Percentiles rank a stretch among this genome's conserved stretches.
Evolutionary conservation across 2,888 invertebrate species (phyloP).

Genomic region (Phaedon cochleariae): DNA sequence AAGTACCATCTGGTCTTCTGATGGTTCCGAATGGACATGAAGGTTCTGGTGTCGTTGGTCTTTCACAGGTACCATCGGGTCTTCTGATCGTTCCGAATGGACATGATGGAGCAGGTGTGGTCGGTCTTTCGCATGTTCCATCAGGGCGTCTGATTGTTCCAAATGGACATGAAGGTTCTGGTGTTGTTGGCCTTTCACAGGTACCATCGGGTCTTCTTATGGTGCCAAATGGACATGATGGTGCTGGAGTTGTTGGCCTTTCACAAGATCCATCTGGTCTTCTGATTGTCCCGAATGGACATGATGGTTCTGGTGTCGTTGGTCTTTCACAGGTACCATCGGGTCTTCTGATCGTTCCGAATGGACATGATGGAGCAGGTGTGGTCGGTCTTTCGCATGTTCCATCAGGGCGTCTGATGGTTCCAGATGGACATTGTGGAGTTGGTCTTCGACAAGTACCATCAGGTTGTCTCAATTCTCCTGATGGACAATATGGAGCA

Average conservation of each 20-base stretch:
- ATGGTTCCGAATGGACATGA: slow-evolving; percentile 34
- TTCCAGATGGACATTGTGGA: slow-evolving; percentile 23
- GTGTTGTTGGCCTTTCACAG: slow-evolving; percentile 16
- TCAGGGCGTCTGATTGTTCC: slow-evolving; percentile 10
- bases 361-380: slow-evolving; percentile 28
- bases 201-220: slow-evolving; percentile 21
- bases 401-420: slow-evolving; percentile 17
- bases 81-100: slow-evolving; percentile 20
- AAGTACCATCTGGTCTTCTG: slow-evolving; percentile 25
- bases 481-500: slow-evolving; percentile 23
- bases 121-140: slow-evolving; percentile 21
- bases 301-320: slow-evolving; percentile 8
- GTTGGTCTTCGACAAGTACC: slow-evolving; percentile 23
- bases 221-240: slow-evolving; percentile 26
- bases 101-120: slow-evolving; percentile 19
- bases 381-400: slow-evolving; percentile 20
- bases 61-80: slow-evolving; percentile 9
- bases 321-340: slow-evolving; percentile 26
- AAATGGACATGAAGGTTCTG: slow-evolving; percentile 9
- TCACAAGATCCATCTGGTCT: slow-evolving; percentile 19
- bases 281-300: slow-evolving; percentile 24
- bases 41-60: slow-evolving; percentile 18
- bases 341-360: slow-evolving; percentile 21
- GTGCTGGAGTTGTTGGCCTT: slow-evolving; percentile 15
- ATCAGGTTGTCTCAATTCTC: slow-evolving; percentile 14